These are phyloP conservation scores for Gorsachius magnificus DNA, from an alignment of 2,797 vertebrate genomes.

Conservation along the genomic window DNA sequence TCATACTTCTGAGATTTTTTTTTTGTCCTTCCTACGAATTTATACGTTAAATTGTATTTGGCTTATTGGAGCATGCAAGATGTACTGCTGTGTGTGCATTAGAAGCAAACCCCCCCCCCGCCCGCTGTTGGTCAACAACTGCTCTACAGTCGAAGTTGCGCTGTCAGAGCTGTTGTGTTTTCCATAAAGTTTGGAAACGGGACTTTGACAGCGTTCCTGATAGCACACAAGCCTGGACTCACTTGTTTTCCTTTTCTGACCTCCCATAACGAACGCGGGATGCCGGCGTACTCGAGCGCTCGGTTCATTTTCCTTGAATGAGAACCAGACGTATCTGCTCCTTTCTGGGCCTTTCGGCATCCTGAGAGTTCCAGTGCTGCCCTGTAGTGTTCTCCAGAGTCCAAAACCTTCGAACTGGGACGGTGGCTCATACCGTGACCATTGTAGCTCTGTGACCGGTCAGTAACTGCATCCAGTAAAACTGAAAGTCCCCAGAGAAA, in stretches of 20 bases:
- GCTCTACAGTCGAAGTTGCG: not conserved
- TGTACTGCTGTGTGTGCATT: not conserved
- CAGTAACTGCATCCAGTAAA: not conserved
- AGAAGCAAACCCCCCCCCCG: too few species aligned
- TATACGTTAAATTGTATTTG: not conserved
- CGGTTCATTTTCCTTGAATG: not conserved
- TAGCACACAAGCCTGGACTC: not conserved
- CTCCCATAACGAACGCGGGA: fast-evolving
- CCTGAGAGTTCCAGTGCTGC: not conserved
- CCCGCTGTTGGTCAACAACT: not conserved
- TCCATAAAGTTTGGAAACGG: not conserved
- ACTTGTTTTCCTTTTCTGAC: not conserved
- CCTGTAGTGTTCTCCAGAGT: not conserved
- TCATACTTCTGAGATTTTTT: not conserved
- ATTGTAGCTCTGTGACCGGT: not conserved
- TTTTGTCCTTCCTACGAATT: not conserved
- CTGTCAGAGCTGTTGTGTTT: not conserved
- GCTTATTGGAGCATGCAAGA: fast-evolving
- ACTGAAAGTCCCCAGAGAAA: not conserved
- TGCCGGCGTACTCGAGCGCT: not conserved
- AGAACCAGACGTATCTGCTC: not conserved
- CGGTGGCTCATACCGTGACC: fast-evolving
- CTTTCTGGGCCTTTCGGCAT: not conserved
- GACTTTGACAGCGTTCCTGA: not conserved
- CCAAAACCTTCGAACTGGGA: fast-evolving